A percentile compares a stretch with the other conserved stretches of the same genome.
These are phyloP conservation scores for Drosophila grimshawi DNA, from an alignment of 1,140 invertebrate species.

Conservation along the genomic window DNA sequence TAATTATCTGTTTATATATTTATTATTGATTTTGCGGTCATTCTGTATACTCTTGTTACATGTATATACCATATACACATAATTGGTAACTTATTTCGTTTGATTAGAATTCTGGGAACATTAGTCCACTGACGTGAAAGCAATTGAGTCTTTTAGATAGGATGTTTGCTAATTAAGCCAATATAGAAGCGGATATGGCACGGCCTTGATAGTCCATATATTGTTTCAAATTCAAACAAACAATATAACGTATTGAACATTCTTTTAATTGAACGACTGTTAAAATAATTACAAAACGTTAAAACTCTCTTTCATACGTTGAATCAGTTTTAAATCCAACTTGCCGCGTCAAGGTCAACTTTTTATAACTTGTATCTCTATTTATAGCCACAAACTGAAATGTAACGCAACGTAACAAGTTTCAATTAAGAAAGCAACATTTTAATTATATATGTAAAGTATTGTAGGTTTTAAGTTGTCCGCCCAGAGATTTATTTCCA, in stretches of 20 bases:
- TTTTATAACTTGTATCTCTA: constrained; percentile 8
- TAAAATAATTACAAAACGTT: neutral
- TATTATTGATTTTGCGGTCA: constrained; percentile 13
- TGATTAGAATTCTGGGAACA: neutral
- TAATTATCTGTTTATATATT: constrained; percentile 66
- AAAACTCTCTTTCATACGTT: neutral
- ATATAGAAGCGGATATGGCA: no score
- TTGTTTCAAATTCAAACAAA: no score
- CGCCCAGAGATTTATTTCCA: constrained; percentile 39
- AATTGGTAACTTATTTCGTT: neutral
- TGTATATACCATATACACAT: neutral
- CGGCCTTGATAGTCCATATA: no score
- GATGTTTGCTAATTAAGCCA: no score
- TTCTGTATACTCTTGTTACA: neutral
- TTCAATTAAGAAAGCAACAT: constrained; percentile 19
- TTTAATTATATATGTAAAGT: constrained; percentile 24
- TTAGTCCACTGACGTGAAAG: neutral
- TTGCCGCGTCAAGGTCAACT: neutral
- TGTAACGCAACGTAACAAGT: neutral
- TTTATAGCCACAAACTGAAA: constrained; percentile 8
- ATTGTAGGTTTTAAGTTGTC: constrained; percentile 2
- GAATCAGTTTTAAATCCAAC: neutral
- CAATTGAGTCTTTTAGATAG: no score
- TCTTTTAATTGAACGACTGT: no score
- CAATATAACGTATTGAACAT: no score